Evolutionary conservation across 1,140 invertebrate genomes (phyloP), one percentile per base, ranked within the genome.

Genomic region (Bacillus rossius): DNA sequence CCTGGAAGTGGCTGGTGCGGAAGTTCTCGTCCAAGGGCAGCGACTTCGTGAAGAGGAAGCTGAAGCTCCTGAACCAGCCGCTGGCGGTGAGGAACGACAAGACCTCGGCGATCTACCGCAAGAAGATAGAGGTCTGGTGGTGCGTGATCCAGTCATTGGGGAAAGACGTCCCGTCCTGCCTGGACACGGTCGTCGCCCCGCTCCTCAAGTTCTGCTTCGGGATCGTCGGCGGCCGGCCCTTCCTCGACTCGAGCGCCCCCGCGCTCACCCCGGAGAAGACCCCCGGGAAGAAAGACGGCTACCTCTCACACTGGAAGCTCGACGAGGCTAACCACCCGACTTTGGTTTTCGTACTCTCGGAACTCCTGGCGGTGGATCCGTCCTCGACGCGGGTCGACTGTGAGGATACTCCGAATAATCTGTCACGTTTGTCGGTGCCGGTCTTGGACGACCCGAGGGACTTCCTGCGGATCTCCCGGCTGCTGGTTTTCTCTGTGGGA

Each of bases 41-140:
- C 10, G 29, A 34, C 29, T 34, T 34, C 29, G 10, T 34, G 4
- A 34, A 34, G 10, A 34, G 10, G 29, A 4, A 34, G 10, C 29
- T 34, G 4, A 34, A 34, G 10, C 29, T 34, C 5, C 29, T 34
- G 29, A 34, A 34, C 29, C 29, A 34, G 29, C 29, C 29, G 10
- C 10, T 34, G 4, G 5, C 10, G 29, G 29, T 34, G 29, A 4
- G 29, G 10, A 34, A 34, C 29, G 29, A 34, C 20, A 50, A 50
- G 23, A 50, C 23, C 19, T 25, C 26, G 16, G 10, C 17, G 2
- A 29, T 50, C 16, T 29, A 25, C 16, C 14, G 23, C 8, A n/a
- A 50, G 48, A 50, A 50, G 23, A 29, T 50, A 5, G 37, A 29
- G 26, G 37, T 34, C 16, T 50, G 48, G 48, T 50, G 48, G 48